These are phyloP conservation scores for Bubalus kerabau DNA, from an alignment of 2,113 vertebrate genomes.

Conservation along the genomic window DNA sequence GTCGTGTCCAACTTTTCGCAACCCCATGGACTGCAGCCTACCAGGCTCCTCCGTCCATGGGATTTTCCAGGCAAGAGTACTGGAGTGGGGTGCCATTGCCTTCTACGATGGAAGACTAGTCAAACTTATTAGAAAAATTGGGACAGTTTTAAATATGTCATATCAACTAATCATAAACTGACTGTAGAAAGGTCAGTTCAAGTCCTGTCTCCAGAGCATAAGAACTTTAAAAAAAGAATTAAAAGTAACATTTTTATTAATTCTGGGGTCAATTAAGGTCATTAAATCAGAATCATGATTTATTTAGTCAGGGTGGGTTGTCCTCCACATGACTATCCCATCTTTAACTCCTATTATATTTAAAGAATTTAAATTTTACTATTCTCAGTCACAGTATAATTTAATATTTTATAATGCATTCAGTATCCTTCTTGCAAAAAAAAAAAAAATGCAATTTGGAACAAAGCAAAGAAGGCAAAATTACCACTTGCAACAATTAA, in stretches of 20 bases:
- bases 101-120: not conserved
- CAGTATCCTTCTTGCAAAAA: slow-evolving; percentile 4
- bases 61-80: too few relatives aligned
- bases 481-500: slow-evolving; percentile 29
- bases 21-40: too few relatives aligned
- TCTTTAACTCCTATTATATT: not conserved
- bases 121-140: not conserved
- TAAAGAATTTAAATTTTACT: slow-evolving; percentile 9
- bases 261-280: slow-evolving; percentile 11
- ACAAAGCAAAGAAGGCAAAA: slow-evolving; percentile 31
- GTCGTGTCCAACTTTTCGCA: too few relatives aligned
- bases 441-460: not conserved
- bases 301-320: not conserved
- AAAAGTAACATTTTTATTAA: slow-evolving; percentile 37
- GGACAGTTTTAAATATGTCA: not conserved
- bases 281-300: not conserved
- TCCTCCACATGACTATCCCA: not conserved
- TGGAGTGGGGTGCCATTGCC: too few relatives aligned
- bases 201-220: not conserved
- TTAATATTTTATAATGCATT: slow-evolving; percentile 20
- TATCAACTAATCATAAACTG: not conserved
- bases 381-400: not conserved
- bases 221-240: slow-evolving; percentile 5
- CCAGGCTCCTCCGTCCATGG: too few relatives aligned
- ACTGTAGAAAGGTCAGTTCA: not conserved